Conservation (phyloP, 2,888 invertebrate species). For the Cryptus viduatorius region DNA sequence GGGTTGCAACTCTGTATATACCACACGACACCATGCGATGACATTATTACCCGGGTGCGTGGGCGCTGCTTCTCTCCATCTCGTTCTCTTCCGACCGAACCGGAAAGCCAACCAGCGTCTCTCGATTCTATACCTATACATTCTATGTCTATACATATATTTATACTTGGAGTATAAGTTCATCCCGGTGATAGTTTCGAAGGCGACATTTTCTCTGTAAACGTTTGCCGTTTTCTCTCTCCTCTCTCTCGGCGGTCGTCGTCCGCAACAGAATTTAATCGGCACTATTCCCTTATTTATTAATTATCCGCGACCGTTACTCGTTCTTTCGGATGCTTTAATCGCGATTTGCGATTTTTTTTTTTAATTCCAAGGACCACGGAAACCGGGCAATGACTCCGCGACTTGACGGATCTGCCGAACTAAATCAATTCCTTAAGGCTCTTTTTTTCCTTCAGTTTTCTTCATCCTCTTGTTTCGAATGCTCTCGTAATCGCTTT, state of each 20-base stretch:
- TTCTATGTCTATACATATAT: conserved; percentile 12
- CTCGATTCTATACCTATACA: conserved; percentile 13
- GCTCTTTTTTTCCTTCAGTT: background rate
- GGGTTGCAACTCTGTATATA: conserved; percentile 59
- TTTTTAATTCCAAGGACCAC: too few species aligned
- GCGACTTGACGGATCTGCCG: background rate
- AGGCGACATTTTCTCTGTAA: conserved; percentile 42
- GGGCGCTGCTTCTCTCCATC: conserved; percentile 44
- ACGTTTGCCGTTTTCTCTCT: conserved; percentile 5
- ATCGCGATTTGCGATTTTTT: background rate
- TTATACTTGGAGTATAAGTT: conserved; percentile 36
- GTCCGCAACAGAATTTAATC: conserved; percentile 19
- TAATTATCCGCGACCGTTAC: background rate
- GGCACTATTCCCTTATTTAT: conserved; percentile 12
- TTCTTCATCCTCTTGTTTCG: background rate
- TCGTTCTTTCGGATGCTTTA: conserved; percentile 7
- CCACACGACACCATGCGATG: conserved; percentile 45
- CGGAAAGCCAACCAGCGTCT: conserved; percentile 44
- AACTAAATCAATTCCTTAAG: conserved; percentile 15
- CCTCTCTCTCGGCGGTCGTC: background rate
- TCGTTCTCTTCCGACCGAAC: conserved; percentile 17
- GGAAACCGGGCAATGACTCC: background rate
- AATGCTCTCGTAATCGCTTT: too few species aligned
- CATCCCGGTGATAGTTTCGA: conserved; percentile 36
- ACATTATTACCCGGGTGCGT: conserved; percentile 61